Evolutionary conservation across 2,888 invertebrate genomes (phyloP), one percentile per base, ranked within the genome.

Genomic region (Callosobruchus maculatus): DNA sequence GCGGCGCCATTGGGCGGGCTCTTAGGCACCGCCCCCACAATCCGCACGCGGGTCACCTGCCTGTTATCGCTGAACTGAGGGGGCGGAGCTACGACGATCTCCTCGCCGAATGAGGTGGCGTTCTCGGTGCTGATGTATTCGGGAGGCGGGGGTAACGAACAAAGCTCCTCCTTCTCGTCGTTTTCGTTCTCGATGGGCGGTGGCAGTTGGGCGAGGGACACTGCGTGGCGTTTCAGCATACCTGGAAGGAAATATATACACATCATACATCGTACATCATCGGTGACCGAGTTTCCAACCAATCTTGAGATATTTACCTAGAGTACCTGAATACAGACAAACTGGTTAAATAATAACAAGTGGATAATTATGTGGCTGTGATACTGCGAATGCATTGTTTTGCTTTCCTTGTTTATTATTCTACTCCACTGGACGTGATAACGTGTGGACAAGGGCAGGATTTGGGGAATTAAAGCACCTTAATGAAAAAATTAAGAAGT

Each of bases 11-110:
- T 74, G 21, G 77, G 73, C 21, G 77, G 82, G 67, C 80, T 81
- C 88, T 96, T 96, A 79, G 95, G 95, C 84, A 95, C 91, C 76
- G 95, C 93, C 74, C 94, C 95, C 73, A 96, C 94, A 79, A 96
- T 95, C 80, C 95, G 90, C 74, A 94, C 95, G 81, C 93, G 90
- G 69, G 89, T 88, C 81, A 90, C 89, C 78, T 86, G 88, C 74
- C 89, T 86, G 79, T 90, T 90, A 88, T 96, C 96, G 87, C 94
- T 95, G 88, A 97, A 97, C 88, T 97, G 96, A 67, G 96, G 96
- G 67, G 96, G 97, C 67, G 96, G 96, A 22, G 95, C 95, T 20
- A 95, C 90, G 72, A 92, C 89, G 75, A 91, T 90, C 4, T 88
- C 77, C 4, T 88, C 77, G 31, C 73, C 76, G 70, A 77, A 77